These are phyloP conservation scores for Napeogenes inachia DNA, from an alignment of 2,888 invertebrate genomes.

Conservation along the genomic window DNA sequence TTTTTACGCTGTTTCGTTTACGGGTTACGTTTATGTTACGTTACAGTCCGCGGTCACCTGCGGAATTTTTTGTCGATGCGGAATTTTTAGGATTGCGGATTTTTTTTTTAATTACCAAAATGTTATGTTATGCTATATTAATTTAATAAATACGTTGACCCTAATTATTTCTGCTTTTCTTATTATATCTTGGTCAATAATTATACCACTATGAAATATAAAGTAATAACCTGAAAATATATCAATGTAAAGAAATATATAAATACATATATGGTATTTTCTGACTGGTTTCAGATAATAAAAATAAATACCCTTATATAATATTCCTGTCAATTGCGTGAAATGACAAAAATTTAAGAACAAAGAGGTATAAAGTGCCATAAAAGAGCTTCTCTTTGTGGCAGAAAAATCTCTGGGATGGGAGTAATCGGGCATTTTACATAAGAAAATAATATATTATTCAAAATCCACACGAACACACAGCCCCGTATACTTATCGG, in stretches of 20 bases:
- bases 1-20: slow-evolving; percentile 57
- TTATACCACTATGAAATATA: too few relatives aligned
- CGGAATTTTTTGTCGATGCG: too few relatives aligned
- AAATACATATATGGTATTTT: too few relatives aligned
- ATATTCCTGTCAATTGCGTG: slow-evolving; percentile 27
- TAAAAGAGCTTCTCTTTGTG: slow-evolving; percentile 69
- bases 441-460: slow-evolving; percentile 78
- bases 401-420: slow-evolving; percentile 68
- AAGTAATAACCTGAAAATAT: too few relatives aligned
- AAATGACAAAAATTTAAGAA: slow-evolving; percentile 63
- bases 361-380: slow-evolving; percentile 69
- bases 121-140: too few relatives aligned
- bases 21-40: slow-evolving; percentile 31
- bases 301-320: neutral
- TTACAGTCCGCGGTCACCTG: slow-evolving; percentile 43
- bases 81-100: too few relatives aligned
- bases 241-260: too few relatives aligned
- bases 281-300: too few relatives aligned
- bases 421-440: slow-evolving; percentile 76
- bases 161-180: too few relatives aligned
- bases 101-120: too few relatives aligned
- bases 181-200: too few relatives aligned
- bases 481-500: slow-evolving; percentile 70
- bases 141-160: too few relatives aligned
- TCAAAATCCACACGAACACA: slow-evolving; percentile 72